Conservation (phyloP, 1,140 invertebrate species). For the Zaprionus vittiger region DNA sequence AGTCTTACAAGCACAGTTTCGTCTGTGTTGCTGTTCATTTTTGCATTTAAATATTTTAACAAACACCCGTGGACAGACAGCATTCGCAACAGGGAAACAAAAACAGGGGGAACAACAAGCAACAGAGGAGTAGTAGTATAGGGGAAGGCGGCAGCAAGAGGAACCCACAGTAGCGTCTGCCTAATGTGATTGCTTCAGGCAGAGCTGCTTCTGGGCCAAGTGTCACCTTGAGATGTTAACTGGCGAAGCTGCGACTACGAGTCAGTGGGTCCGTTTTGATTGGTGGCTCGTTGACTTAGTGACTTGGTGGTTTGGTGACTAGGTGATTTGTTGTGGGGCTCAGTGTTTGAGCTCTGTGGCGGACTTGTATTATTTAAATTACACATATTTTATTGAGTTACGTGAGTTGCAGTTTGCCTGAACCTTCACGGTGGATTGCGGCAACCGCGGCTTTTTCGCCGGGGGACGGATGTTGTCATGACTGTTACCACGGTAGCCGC, state of each 20-base stretch:
- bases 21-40: constrained; percentile 58
- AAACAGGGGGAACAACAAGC: neutral
- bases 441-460: too few species aligned
- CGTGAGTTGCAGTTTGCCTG: constrained; percentile 30
- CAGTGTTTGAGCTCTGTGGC: neutral
- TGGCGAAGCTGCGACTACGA: constrained; percentile 14
- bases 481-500: neutral
- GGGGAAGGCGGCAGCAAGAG: neutral
- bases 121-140: neutral
- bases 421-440: neutral
- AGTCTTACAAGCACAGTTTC: constrained; percentile 5
- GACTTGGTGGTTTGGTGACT: neutral
- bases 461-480: neutral
- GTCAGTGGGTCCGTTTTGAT: constrained; percentile 18
- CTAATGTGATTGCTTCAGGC: constrained; percentile 58
- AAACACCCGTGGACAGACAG: constrained; percentile 27
- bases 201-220: constrained; percentile 17
- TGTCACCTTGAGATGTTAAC: constrained; percentile 66
- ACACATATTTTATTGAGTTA: constrained; percentile 49
- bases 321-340: neutral
- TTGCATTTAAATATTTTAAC: constrained; percentile 75
- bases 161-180: constrained; percentile 23
- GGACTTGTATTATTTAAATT: constrained; percentile 45
- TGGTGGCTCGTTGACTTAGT: neutral
- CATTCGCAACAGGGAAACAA: constrained; percentile 11